Conservation (phyloP, 1,140 invertebrate species). For the Lucilia cuprina region DNA sequence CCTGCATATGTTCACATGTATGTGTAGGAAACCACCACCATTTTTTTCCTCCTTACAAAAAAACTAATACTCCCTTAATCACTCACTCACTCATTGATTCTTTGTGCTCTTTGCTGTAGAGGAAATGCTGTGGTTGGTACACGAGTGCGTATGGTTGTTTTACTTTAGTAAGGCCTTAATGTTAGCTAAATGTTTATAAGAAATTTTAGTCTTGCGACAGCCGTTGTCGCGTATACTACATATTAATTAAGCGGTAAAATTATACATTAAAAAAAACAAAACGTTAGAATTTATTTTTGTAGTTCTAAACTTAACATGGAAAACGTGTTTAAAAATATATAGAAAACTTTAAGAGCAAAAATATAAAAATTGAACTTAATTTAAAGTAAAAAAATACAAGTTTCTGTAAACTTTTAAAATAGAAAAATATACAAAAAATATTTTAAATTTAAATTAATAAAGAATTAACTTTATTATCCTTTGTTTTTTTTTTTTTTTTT, state of each 20-base stretch:
- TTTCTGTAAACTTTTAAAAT: no score
- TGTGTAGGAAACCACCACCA: not conserved
- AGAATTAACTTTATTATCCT: no score
- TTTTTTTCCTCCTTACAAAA: not conserved
- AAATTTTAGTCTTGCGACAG: conserved; percentile 29
- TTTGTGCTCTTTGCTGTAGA: not conserved
- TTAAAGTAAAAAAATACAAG: no score
- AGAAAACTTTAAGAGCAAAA: not conserved
- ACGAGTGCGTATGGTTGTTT: not conserved
- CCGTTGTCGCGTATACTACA: conserved; percentile 23
- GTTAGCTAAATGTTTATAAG: conserved; percentile 27
- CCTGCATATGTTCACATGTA: not conserved
- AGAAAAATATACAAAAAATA: not conserved
- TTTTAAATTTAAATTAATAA: not conserved
- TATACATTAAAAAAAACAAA: not conserved
- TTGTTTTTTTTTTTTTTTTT: no score
- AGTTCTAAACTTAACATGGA: not conserved
- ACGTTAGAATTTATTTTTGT: not conserved
- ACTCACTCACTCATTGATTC: not conserved
- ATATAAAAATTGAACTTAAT: no score
- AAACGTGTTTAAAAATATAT: not conserved
- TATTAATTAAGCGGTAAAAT: not conserved
- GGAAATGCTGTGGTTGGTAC: not conserved
- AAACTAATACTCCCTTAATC: conserved; percentile 6
- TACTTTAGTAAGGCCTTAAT: conserved; percentile 28